Percentiles rank a stretch among this genome's conserved stretches.
phyloP scores from a whole-genome alignment of 2,888 invertebrate genomes.

The Diaphora mendica region DNA sequence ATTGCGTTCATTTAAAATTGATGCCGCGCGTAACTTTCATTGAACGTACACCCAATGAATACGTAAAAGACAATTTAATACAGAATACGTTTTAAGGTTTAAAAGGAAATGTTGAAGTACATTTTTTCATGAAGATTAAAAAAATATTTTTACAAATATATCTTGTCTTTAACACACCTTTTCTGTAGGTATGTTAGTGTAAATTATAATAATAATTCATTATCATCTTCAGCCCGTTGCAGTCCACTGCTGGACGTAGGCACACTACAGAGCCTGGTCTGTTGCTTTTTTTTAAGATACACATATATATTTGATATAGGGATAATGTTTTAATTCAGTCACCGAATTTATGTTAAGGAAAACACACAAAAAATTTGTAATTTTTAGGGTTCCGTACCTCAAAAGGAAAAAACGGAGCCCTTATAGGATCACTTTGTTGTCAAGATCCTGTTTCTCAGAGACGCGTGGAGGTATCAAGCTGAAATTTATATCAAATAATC shows the following conservation, averaged over 20 bases:
- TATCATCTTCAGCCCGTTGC: no score
- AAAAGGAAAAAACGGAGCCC: no score
- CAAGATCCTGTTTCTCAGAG: no score
- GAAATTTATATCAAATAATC: no score
- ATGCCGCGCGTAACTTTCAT: constrained; percentile 43
- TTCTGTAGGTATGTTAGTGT: background rate
- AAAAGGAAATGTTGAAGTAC: constrained; percentile 3
- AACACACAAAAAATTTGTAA: background rate
- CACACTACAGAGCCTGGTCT: no score
- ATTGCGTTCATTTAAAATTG: constrained; percentile 58
- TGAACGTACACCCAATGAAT: constrained; percentile 38
- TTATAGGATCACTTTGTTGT: no score
- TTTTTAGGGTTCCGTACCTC: no score
- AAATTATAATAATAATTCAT: no score
- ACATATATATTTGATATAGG: background rate
- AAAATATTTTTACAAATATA: no score
- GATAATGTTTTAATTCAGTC: background rate
- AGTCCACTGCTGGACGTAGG: no score
- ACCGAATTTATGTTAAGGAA: background rate
- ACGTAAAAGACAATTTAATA: constrained; percentile 36
- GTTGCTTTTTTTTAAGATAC: no score
- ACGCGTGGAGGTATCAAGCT: no score
- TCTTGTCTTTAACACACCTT: background rate
- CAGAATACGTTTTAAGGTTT: constrained; percentile 18
- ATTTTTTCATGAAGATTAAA: background rate